phyloP scores from a whole-genome alignment of 2,797 vertebrate species.

The Poeciliopsis infans region DNA sequence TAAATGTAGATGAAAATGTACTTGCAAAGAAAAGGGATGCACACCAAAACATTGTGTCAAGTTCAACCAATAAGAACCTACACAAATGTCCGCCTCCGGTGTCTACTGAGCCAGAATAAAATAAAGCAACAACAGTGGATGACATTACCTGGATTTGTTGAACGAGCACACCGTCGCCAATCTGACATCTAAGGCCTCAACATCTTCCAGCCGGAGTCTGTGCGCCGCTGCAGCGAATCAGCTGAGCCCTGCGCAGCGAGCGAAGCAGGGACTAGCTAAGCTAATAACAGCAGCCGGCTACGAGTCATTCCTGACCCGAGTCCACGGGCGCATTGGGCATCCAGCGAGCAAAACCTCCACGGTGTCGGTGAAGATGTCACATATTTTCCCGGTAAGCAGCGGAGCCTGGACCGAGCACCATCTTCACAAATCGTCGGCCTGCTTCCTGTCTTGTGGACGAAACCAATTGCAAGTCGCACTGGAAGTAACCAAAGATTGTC shows the following conservation, averaged over 20 bases:
- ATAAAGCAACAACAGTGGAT: background rate
- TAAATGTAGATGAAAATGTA: background rate
- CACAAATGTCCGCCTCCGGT: background rate
- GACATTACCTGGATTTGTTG: constrained; percentile 58
- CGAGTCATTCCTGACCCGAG: constrained; percentile 35
- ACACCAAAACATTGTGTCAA: background rate
- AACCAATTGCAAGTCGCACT: background rate
- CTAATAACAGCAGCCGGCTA: constrained; percentile 38
- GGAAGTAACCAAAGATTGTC: constrained; percentile 24
- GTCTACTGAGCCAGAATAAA: background rate
- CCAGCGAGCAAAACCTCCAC: background rate
- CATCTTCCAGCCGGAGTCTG: constrained; percentile 48
- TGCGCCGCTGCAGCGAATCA: constrained; percentile 46
- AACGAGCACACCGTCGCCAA: constrained; percentile 33
- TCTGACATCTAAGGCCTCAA: constrained; percentile 63
- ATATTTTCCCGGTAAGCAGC: background rate
- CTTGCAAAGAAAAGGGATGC: background rate
- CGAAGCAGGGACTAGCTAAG: constrained; percentile 23
- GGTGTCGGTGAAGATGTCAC: constrained; percentile 9
- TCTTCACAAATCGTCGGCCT: constrained; percentile 21
- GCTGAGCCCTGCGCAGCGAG: constrained; percentile 44
- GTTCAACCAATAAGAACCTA: background rate
- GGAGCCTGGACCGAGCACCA: constrained; percentile 35
- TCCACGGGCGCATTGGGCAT: constrained; percentile 39
- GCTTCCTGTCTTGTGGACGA: constrained; percentile 39